phyloP scores from a whole-genome alignment of 2,113 vertebrate species.

The Cranoglanis bouderius region DNA sequence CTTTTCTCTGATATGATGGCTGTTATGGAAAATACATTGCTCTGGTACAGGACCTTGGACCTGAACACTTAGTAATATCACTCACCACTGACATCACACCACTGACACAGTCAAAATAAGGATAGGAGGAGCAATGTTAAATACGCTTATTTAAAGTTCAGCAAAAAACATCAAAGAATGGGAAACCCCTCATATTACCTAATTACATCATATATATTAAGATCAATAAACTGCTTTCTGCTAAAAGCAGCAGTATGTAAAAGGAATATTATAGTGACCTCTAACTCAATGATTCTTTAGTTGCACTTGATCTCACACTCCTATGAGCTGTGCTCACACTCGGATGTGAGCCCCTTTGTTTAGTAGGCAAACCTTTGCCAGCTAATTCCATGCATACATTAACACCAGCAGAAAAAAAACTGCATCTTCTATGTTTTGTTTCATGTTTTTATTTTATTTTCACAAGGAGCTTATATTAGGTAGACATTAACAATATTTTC shows the following conservation, averaged over 20 bases:
- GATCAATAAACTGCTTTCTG: neutral
- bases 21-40: neutral
- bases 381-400: slow-evolving; percentile 53
- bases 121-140: neutral
- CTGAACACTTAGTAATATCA: neutral
- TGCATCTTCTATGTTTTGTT: slow-evolving; percentile 3
- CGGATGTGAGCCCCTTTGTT: slow-evolving; percentile 40
- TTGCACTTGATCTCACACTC: slow-evolving; percentile 25
- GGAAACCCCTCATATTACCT: neutral
- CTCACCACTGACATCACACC: neutral
- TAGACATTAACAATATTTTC: slow-evolving; percentile 44
- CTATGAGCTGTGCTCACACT: slow-evolving; percentile 19
- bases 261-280: slow-evolving; percentile 1
- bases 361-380: slow-evolving; percentile 33
- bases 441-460: slow-evolving; percentile 20
- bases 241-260: neutral
- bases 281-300: slow-evolving; percentile 35
- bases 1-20: neutral
- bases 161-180: neutral
- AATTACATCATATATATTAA: neutral
- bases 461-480: slow-evolving; percentile 42
- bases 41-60: neutral
- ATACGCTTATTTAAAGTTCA: too few species aligned
- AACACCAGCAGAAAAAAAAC: slow-evolving; percentile 11
- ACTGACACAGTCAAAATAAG: neutral